Base-by-base conservation (phyloP, 2,113 vertebrate species). In the Odobenus rosmarus region DNA sequence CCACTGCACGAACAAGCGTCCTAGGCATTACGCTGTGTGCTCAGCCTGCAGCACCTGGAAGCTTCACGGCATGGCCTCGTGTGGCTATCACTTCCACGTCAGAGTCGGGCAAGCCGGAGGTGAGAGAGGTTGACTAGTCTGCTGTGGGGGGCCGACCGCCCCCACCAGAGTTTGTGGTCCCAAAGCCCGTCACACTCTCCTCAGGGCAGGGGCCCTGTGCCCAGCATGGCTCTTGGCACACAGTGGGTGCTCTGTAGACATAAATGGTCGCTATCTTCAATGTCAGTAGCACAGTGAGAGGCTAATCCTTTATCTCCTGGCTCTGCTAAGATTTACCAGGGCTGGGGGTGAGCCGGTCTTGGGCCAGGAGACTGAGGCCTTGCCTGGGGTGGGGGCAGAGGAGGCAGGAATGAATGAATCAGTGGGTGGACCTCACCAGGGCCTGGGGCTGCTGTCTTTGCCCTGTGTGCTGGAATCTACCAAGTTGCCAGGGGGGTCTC, bases 1-100 rank as follows among this genome's bases (percentile, higher is more conserved):
- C 11, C 11, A 51, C 0, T 6, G 51, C 85, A 16, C 0, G 1
- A 36, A n/a, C 16, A 13, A 33, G 23, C 0, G 2, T 1, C 0
- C 39, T 49, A 1, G 49, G 82, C 72, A 4, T 15, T 28, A 72
- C 5, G 72, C 59, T 33, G 2, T 16, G 31, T 4, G n/a, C 49
- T 67, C 49, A 16, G 4, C 59, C 71, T n/a, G 8, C 1, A 0
- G 1, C 46, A 26, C 61, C 53, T 21, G 2, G 5, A 26, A 28
- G 55, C 23, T 85, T 62, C 39, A 6, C 0, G 3, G 67, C 74
- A 26, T 53, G 79, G 26, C 69, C 18, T 80, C 59, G 1, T 6
- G 13, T 3, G 55, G 36, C 42, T 12, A 23, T 53, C 71, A 23
- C 5, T 18, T 39, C 61, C 55, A 9, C 0, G 0, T 42, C 61